phyloP scores from a whole-genome alignment of 2,888 invertebrate genomes.

The Gisinianus flammeolus region DNA sequence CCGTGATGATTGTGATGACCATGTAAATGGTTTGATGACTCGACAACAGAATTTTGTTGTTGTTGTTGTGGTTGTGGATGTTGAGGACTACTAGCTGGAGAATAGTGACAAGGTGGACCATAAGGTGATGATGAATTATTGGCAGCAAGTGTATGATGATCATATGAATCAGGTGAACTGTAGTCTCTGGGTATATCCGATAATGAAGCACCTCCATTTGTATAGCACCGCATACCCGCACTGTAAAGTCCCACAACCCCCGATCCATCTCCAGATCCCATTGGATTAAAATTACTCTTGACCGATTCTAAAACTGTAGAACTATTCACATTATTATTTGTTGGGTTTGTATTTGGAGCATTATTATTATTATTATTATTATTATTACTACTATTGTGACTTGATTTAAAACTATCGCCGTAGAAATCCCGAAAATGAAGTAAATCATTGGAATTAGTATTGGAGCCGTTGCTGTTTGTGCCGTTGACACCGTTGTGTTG shows the following conservation, averaged over 20 bases:
- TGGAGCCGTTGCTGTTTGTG: conserved; percentile 13
- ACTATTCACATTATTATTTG: conserved; percentile 9
- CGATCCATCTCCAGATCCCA: not conserved
- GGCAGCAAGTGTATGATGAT: conserved; percentile 1
- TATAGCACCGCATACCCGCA: conserved; percentile 33
- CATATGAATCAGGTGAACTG: conserved; percentile 28
- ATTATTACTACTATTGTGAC: not conserved
- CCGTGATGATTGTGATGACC: not conserved
- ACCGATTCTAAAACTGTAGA: not conserved
- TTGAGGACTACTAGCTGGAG: conserved; percentile 55
- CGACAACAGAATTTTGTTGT: not conserved
- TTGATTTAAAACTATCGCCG: conserved; percentile 25
- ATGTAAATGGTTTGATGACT: not conserved
- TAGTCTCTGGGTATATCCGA: conserved; percentile 26
- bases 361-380: conserved; percentile 4
- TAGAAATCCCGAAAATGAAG: conserved; percentile 38
- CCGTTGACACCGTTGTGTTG: conserved; percentile 25
- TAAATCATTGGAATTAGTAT: conserved; percentile 19
- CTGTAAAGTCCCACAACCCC: conserved; percentile 11
- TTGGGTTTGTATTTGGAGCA: not conserved
- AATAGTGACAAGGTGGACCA: conserved; percentile 52
- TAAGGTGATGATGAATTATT: not conserved
- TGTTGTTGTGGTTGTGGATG: conserved; percentile 40
- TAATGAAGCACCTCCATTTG: not conserved
- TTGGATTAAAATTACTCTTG: conserved; percentile 3